Base-by-base conservation (phyloP, 2,113 vertebrate species). In the Toxotes chatareus region DNA sequence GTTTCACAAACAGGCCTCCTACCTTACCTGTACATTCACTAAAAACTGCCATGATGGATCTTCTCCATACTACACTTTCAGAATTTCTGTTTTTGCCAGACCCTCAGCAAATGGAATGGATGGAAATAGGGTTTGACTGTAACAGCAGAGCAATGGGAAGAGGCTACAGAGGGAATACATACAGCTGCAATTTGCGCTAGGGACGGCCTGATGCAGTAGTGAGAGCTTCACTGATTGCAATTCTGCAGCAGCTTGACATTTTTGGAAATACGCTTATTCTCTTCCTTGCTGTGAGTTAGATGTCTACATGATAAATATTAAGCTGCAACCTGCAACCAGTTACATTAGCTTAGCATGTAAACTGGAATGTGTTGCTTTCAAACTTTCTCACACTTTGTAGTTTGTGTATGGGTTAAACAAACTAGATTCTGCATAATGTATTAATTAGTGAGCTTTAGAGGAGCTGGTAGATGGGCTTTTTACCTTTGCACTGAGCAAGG, bases 1-100 rank as follows among this genome's bases (percentile, higher is more conserved):
- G 67, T 73, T 88, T 79, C 1, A 62, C 57, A 80, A 82, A 63
- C 32, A 49, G 42, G 38, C 55, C 53, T 27, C 53, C 27, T 32
- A 21, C 36, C 55, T 59, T 56, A 70, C 62, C 66, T 72, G 23
- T 44, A 53, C 69, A 17, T 27, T 78, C 72, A 36, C 31, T 47
- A 36, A 65, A 27, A 55, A 59, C 31, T 17, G 66, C 80, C 53
- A 4, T 9, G 40, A n/a, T 38, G 42, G 27, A 63, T 49, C 34
- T 19, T 70, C 7, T 57, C 8, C 4, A 7, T 11, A 42, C 40
- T 46, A 21, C 13, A 49, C 10, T 47, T 62, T 27, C 72, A 72
- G 46, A 55, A 78, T 83, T 51, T 73, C 12, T 79, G 34, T 21
- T 59, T 73, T 65, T 8, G 51, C 23, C 68, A 64, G 64, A 57